A percentile compares a stretch with the other conserved stretches of the same genome.
Conservation (phyloP, 2,797 vertebrate species). For the Xiphorhynchus erythropygius region DNA sequence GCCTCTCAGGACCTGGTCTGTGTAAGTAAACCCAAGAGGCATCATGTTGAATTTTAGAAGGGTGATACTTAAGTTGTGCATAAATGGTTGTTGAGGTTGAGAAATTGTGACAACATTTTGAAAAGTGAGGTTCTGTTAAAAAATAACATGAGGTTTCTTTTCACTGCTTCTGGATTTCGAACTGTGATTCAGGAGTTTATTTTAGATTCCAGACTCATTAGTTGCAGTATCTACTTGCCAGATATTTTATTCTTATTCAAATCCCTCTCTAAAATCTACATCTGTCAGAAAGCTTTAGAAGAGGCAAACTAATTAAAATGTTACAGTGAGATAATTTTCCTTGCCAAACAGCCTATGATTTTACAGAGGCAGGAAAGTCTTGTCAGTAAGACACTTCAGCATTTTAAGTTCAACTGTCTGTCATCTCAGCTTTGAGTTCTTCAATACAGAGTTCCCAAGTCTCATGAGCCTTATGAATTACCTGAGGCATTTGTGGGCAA, state of each 20-base stretch:
- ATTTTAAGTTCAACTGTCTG: background rate
- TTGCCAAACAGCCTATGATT: background rate
- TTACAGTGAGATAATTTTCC: constrained; percentile 9
- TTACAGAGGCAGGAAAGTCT: background rate
- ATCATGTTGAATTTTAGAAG: background rate
- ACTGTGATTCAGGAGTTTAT: background rate
- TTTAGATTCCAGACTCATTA: background rate
- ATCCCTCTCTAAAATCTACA: background rate
- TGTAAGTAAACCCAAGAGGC: background rate
- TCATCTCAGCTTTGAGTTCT: background rate
- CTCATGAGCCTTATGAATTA: background rate
- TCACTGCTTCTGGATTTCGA: background rate
- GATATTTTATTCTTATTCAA: background rate
- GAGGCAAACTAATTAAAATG: constrained; percentile 22
- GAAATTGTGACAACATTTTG: background rate
- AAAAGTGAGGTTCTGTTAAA: background rate
- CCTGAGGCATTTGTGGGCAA: background rate
- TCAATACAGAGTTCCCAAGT: background rate
- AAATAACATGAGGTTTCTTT: background rate
- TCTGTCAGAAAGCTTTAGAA: constrained; percentile 20
- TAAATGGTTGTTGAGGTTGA: background rate
- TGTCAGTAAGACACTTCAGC: background rate
- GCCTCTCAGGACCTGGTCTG: background rate
- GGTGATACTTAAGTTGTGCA: background rate
- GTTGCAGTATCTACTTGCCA: background rate